A percentile compares a stretch with the other conserved stretches of the same genome.
Evolutionary conservation across 2,797 vertebrate species (phyloP).

Genomic region (Acrocephalus scirpaceus): DNA sequence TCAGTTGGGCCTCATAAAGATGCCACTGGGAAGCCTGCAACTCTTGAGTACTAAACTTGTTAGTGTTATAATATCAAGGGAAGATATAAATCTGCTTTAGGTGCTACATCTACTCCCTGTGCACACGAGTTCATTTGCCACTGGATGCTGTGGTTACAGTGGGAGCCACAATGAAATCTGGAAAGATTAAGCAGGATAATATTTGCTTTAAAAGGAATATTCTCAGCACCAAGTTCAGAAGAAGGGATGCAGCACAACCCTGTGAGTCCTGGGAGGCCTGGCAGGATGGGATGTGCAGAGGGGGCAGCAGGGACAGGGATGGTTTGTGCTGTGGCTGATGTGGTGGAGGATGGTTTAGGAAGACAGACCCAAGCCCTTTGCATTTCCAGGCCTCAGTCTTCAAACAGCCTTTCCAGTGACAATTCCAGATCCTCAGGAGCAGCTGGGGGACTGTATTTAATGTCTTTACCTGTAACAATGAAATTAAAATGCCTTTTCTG

Average conservation of each 20-base stretch:
- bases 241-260: neutral
- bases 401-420: neutral
- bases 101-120: neutral
- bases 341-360: neutral
- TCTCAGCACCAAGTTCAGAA: neutral
- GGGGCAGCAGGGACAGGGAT: neutral
- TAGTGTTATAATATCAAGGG: conserved; percentile 56
- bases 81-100: conserved; percentile 55
- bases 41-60: conserved; percentile 58
- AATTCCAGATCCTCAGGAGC: neutral
- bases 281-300: accelerated
- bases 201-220: neutral
- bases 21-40: conserved; percentile 61
- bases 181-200: neutral
- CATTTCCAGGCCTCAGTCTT: accelerated
- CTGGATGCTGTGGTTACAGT: neutral
- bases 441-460: neutral
- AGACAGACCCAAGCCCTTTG: neutral
- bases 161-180: neutral
- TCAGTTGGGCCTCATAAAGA: conserved; percentile 68
- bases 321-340: neutral
- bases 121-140: neutral
- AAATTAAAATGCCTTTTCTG: neutral
- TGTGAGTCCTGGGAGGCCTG: neutral
- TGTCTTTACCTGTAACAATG: neutral